phyloP scores from a whole-genome alignment of 2,797 vertebrate species.

The Saxicola maurus region DNA sequence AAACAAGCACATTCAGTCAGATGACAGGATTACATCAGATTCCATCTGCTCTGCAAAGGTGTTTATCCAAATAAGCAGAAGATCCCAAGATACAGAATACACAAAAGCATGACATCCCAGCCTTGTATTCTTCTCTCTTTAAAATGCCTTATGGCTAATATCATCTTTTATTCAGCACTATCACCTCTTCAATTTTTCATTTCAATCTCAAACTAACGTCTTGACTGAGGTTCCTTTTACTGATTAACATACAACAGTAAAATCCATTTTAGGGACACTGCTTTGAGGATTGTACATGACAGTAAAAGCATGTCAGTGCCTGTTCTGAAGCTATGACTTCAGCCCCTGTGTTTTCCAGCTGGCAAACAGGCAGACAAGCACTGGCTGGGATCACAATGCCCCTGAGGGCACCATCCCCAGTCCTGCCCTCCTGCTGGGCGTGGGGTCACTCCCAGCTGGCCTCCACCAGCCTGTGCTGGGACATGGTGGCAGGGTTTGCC shows the following conservation, averaged over 20 bases:
- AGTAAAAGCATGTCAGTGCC: background rate
- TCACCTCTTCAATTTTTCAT: constrained; percentile 15
- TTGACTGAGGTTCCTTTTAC: background rate
- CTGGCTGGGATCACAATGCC: background rate
- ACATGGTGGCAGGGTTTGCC: background rate
- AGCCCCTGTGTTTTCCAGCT: background rate
- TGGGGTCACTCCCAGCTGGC: background rate
- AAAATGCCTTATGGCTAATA: background rate
- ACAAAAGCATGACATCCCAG: background rate
- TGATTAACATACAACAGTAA: background rate
- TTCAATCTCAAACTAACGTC: background rate
- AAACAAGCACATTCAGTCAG: constrained; percentile 41
- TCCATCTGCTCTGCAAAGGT: constrained; percentile 29
- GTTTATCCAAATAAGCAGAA: constrained; percentile 14
- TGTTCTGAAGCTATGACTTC: background rate
- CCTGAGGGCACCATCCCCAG: background rate
- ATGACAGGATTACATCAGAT: constrained; percentile 47
- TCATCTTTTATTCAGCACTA: background rate
- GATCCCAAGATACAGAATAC: background rate
- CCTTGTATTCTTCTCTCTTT: background rate
- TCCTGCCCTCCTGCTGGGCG: background rate
- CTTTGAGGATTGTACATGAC: background rate
- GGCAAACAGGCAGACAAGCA: background rate
- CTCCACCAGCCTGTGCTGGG: background rate
- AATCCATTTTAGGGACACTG: background rate